A percentile compares a stretch with the other conserved stretches of the same genome.
These are phyloP conservation scores for Argyra leucocephala DNA, from an alignment of 2,888 invertebrate genomes.

Conservation along the genomic window DNA sequence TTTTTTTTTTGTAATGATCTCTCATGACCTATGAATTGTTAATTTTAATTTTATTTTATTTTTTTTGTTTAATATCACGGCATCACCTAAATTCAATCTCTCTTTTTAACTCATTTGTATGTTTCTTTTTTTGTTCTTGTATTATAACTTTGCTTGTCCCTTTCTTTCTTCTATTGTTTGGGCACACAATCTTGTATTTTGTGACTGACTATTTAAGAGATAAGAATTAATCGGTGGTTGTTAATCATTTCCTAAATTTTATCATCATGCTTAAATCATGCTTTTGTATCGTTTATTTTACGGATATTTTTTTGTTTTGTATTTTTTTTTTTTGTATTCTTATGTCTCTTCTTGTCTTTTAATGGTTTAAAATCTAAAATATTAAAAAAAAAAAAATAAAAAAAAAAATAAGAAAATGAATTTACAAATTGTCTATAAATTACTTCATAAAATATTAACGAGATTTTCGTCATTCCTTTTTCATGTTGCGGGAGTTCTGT, in stretches of 20 bases:
- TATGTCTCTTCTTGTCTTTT: neutral
- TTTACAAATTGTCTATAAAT: constrained; percentile 4
- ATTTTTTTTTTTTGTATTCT: neutral
- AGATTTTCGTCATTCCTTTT: constrained; percentile 6
- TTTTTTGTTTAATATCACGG: neutral
- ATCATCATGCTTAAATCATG: constrained; percentile 1
- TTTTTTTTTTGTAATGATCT: neutral
- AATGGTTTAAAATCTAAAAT: neutral
- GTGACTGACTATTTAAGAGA: constrained; percentile 6
- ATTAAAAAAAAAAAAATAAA: neutral
- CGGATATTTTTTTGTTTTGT: neutral
- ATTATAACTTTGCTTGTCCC: neutral
- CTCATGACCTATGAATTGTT: neutral
- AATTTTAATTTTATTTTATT: neutral
- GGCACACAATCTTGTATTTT: neutral
- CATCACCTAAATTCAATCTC: constrained; percentile 4
- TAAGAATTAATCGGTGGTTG: constrained; percentile 6
- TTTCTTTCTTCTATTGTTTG: neutral
- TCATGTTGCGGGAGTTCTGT: constrained; percentile 6
- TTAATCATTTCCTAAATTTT: constrained; percentile 6
- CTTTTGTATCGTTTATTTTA: neutral
- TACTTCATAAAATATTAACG: constrained; percentile 6
- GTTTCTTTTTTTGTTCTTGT: neutral
- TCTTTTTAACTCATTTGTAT: neutral
- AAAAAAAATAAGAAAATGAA: neutral